Conservation (phyloP, 2,888 invertebrate genomes). For the Mystacides longicornis region DNA sequence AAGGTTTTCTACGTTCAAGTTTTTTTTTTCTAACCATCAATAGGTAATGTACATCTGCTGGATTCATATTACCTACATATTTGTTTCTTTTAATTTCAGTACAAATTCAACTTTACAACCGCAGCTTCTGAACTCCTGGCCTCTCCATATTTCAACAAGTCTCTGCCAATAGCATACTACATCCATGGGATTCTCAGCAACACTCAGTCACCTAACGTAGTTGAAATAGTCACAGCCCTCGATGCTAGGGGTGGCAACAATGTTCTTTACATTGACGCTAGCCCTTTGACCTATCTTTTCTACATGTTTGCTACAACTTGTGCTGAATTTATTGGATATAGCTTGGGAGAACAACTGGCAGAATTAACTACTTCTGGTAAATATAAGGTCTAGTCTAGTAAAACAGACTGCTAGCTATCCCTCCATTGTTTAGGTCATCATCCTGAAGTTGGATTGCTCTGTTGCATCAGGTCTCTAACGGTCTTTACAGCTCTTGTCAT, state of each 20-base stretch:
- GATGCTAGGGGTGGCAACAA: constrained; percentile 21
- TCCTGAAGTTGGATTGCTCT: too few species aligned
- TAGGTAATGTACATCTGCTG: too few species aligned
- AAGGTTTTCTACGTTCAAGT: too few species aligned
- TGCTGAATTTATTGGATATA: constrained; percentile 38
- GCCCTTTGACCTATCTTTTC: constrained; percentile 36
- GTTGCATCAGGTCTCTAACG: too few species aligned
- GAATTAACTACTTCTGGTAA: neutral
- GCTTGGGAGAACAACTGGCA: constrained; percentile 30
- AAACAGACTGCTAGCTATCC: too few species aligned
- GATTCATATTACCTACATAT: neutral
- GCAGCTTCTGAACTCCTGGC: neutral
- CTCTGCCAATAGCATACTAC: neutral
- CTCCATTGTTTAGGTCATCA: too few species aligned
- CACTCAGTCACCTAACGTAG: neutral
- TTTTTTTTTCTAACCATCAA: too few species aligned
- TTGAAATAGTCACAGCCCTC: neutral
- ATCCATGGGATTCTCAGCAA: neutral
- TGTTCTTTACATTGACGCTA: constrained; percentile 40
- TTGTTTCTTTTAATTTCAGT: constrained; percentile 2
- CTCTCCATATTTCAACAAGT: neutral
- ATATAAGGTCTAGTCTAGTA: neutral
- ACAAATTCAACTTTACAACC: neutral
- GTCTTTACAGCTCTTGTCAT: too few species aligned
- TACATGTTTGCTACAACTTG: constrained; percentile 39